Conservation (phyloP, 2,888 invertebrate species). For the Carcina quercana region DNA sequence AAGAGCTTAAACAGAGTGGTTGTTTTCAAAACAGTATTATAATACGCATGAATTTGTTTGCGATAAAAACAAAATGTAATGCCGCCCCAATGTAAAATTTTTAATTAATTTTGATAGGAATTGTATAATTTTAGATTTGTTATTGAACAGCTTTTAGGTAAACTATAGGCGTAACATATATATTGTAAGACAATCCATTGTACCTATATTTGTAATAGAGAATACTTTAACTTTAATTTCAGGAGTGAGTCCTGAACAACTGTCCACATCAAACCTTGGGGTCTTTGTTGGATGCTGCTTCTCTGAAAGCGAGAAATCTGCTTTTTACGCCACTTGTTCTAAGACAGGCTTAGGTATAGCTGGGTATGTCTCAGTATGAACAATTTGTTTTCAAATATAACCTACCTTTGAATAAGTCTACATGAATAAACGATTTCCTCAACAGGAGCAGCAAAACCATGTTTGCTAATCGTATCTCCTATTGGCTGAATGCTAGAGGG, state of each 20-base stretch:
- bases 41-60: too few species aligned
- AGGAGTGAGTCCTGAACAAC: conserved; percentile 75
- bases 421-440: too few species aligned
- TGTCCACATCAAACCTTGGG: conserved; percentile 69
- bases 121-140: background rate
- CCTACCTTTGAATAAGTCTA: too few species aligned
- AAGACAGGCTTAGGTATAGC: conserved; percentile 36
- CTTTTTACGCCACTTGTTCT: conserved; percentile 31
- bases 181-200: too few species aligned
- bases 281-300: conserved; percentile 60
- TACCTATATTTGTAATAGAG: background rate
- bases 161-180: too few species aligned
- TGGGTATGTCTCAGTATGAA: conserved; percentile 36
- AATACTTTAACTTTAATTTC: too few species aligned
- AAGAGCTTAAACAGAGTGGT: too few species aligned
- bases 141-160: background rate
- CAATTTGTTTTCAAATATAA: too few species aligned
- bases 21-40: too few species aligned
- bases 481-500: conserved; percentile 53
- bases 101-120: background rate
- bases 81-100: background rate
- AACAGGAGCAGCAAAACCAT: conserved; percentile 45
- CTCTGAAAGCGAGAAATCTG: conserved; percentile 76
- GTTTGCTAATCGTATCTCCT: conserved; percentile 56
- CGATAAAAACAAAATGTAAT: too few species aligned